Evolutionary conservation across 1,140 invertebrate genomes (phyloP), one percentile per base, ranked within the genome.

Genomic region (Potamilus streckersoni): DNA sequence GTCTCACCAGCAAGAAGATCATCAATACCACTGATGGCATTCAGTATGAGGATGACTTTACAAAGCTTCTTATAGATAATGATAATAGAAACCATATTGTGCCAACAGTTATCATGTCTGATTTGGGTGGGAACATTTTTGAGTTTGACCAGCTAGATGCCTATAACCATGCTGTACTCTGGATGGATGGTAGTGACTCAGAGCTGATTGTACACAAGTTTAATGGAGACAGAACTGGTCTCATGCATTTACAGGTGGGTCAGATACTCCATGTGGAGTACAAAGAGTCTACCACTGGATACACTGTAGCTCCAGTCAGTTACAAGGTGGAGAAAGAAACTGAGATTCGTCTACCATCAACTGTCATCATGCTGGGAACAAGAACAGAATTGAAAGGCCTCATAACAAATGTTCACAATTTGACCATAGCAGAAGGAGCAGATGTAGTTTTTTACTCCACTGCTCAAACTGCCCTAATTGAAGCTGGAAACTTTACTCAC

Each of bases 271-370:
- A 74, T 73, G 77, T 82, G 13, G 85, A 86, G 67, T 84, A 85
- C 74, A 76, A 82, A 23, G 80, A 81, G 56, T 86, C 85, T 12
- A 82, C 79, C 59, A 80, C 80, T 60, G 83, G 85, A 15, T 86
- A 84, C 68, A 85, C 85, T 20, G 82, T 86, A 16, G 85, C 85
- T n/a, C 85, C 85, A 27, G 85, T 86, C 62, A 86, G 85, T 65
- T 86, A 84, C 69, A 78, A 74, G 58, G 79, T 85, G 59, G 83
- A 86, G 31, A 23, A 66, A 38, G 79, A 73, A 15, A 73, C 82
- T 17, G 83, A 85, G 58, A 80, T 86, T 27, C 71, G 82, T 23
- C 71, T 85, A 15, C 85, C 85, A 13, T 85, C 83, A 19, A 85
- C 83, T 12, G 81, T 83, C 15, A 81, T 84, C 55, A 68, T 86